phyloP scores from a whole-genome alignment of 2,797 vertebrate species.

The Pteropus rufus region DNA sequence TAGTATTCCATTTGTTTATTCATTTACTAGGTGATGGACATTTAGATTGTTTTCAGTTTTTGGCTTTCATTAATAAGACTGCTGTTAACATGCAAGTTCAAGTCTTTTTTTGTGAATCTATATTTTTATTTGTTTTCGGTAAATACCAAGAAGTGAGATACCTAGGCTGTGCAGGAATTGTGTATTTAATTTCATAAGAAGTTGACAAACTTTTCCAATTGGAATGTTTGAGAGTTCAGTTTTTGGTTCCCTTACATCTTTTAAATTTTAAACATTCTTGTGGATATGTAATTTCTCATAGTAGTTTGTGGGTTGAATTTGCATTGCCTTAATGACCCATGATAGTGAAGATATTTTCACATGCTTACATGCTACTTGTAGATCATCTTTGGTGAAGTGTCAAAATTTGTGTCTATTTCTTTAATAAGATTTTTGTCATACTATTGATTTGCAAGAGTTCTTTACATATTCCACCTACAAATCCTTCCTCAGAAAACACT shows the following conservation, averaged over 20 bases:
- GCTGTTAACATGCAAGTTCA: background rate
- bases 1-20: background rate
- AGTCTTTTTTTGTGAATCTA: background rate
- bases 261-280: background rate
- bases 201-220: background rate
- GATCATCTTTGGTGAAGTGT: background rate
- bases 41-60: background rate
- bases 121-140: background rate
- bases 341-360: background rate
- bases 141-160: background rate
- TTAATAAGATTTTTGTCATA: background rate
- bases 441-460: background rate
- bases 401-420: background rate
- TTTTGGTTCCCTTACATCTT: background rate
- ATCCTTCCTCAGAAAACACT: background rate
- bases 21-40: background rate
- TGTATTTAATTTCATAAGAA: constrained; percentile 14
- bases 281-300: background rate
- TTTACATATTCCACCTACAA: background rate
- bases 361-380: background rate
- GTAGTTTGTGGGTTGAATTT: background rate
- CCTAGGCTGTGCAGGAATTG: background rate
- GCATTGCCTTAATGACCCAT: background rate
- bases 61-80: background rate
- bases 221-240: background rate